Evolutionary conservation across 2,113 vertebrate genomes (phyloP).

Genomic region (Myotis lucifugus): DNA sequence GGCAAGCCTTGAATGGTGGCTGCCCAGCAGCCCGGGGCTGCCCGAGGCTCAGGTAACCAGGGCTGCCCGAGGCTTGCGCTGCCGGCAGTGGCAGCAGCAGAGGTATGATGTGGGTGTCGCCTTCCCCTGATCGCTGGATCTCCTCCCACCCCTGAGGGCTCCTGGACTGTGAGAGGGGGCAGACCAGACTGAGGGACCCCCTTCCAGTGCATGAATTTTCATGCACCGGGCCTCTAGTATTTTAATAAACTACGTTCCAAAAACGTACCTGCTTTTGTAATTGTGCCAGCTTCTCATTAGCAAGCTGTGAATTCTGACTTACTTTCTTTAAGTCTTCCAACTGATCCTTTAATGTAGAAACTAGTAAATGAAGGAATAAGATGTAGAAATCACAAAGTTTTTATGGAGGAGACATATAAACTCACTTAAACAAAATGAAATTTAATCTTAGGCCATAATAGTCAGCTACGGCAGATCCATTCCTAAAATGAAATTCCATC

Average conservation of each 20-base stretch:
- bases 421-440: background rate
- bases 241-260: conserved; percentile 61
- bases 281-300: conserved; percentile 94
- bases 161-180: no score
- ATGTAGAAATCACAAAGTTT: conserved; percentile 23
- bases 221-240: no score
- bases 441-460: background rate
- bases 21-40: no score
- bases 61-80: no score
- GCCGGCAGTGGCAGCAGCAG: no score
- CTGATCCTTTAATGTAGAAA: conserved; percentile 97
- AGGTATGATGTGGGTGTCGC: no score
- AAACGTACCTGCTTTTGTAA: conserved; percentile 95
- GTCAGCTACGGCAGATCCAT: background rate
- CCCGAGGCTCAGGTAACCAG: no score
- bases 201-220: no score
- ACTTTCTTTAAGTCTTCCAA: conserved; percentile 96
- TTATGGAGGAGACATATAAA: background rate
- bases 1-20: no score
- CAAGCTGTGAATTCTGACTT: conserved; percentile 95
- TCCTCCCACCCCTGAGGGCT: no score
- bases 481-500: conserved; percentile 46
- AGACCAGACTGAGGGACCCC: no score
- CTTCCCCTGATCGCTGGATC: no score
- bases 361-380: conserved; percentile 82